Percentiles rank a stretch among this genome's conserved stretches.
phyloP scores from a whole-genome alignment of 2,797 vertebrate species.

The Podarcis lilfordi region DNA sequence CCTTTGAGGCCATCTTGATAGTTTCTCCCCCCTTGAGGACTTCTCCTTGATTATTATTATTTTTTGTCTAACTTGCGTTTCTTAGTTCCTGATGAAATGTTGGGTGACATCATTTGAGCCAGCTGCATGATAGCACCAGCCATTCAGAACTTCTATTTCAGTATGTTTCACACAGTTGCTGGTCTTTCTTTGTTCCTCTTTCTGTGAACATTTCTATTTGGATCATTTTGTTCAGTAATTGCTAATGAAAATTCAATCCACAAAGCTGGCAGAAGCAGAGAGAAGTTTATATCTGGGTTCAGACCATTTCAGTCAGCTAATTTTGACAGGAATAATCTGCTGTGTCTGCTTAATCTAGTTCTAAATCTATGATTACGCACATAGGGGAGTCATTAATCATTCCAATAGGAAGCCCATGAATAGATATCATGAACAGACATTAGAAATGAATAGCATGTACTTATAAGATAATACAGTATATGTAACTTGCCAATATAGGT shows the following conservation, averaged over 20 bases:
- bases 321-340: not conserved
- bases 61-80: slow-evolving; percentile 8
- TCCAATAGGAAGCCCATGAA: not conserved
- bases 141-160: slow-evolving; percentile 23
- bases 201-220: slow-evolving; percentile 7
- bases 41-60: slow-evolving; percentile 5
- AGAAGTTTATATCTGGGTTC: not conserved
- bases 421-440: not conserved
- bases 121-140: slow-evolving; percentile 3
- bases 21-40: not conserved
- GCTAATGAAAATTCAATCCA: not conserved
- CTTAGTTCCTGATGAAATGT: slow-evolving; percentile 14
- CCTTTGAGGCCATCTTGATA: slow-evolving; percentile 15
- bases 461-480: not conserved
- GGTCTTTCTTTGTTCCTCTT: not conserved
- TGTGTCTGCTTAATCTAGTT: not conserved
- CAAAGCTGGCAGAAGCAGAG: not conserved
- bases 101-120: slow-evolving; percentile 9
- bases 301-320: not conserved
- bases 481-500: not conserved
- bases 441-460: not conserved
- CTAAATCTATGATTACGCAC: not conserved
- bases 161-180: not conserved
- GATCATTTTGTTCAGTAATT: slow-evolving; percentile 7
- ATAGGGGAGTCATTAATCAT: not conserved